These are phyloP conservation scores for Trogon surrucura DNA, from an alignment of 2,113 vertebrate species.

Conservation along the genomic window DNA sequence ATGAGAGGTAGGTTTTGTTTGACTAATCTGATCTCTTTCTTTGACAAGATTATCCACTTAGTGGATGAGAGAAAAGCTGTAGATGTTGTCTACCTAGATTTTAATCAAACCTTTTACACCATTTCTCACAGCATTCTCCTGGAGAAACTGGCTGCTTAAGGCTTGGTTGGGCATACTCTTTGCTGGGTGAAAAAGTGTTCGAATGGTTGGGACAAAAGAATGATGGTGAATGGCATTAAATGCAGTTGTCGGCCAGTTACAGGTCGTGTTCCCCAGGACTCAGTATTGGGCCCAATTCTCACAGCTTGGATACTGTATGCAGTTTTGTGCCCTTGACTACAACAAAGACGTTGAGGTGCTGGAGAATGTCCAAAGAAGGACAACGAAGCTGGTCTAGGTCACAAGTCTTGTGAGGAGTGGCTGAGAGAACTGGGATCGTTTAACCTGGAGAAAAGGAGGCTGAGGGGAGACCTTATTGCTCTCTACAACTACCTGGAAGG, in stretches of 20 bases:
- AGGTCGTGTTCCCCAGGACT: not conserved
- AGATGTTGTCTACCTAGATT: not conserved
- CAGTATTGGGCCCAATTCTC: rapidly evolving
- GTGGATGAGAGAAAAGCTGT: not conserved
- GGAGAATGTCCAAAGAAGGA: not conserved
- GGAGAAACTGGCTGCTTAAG: too few species aligned
- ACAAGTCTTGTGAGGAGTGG: not conserved
- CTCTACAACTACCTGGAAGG: not conserved
- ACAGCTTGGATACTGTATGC: rapidly evolving
- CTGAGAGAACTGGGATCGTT: not conserved
- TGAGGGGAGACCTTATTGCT: not conserved
- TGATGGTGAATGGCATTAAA: not conserved
- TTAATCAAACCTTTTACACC: not conserved
- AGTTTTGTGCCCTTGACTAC: not conserved
- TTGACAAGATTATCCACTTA: too few species aligned
- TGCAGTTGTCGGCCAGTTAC: too few species aligned
- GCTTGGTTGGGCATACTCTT: not conserved
- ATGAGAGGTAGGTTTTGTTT: too few species aligned
- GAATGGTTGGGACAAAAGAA: not conserved
- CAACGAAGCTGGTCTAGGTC: not conserved
- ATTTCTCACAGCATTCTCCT: not conserved
- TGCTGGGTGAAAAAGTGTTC: not conserved
- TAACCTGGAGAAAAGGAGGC: not conserved
- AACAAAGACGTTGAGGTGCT: not conserved
- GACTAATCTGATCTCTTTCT: not conserved